Evolutionary conservation across 2,888 invertebrate genomes (phyloP).

Genomic region (Napeogenes sylphis): DNA sequence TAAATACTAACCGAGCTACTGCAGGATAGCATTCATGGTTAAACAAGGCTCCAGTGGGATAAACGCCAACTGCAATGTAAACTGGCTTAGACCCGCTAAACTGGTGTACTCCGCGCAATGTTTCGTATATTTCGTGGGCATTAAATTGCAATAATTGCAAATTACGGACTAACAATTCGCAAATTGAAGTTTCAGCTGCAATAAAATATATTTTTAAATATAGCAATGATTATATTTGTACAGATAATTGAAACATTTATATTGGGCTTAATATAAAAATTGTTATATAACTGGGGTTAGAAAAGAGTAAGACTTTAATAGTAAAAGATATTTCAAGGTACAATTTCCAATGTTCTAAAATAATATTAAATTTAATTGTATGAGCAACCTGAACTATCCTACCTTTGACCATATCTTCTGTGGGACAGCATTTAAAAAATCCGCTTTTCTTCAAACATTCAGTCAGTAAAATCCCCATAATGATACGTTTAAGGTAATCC

Average conservation of each 20-base stretch:
- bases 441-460: constrained; percentile 82
- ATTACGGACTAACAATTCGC: constrained; percentile 81
- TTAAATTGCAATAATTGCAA: constrained; percentile 90
- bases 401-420: constrained; percentile 49
- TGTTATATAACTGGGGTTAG: too few species aligned
- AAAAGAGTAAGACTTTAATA: too few species aligned
- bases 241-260: neutral
- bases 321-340: too few species aligned
- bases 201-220: constrained; percentile 22
- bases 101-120: constrained; percentile 72
- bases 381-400: constrained; percentile 11
- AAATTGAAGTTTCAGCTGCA: constrained; percentile 64
- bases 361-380: too few species aligned
- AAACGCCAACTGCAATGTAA: constrained; percentile 84
- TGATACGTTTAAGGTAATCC: constrained; percentile 85
- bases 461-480: constrained; percentile 87
- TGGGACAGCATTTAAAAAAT: constrained; percentile 76
- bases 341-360: too few species aligned
- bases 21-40: constrained; percentile 91
- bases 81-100: constrained; percentile 73
- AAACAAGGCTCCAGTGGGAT: constrained; percentile 86
- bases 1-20: constrained; percentile 79
- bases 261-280: too few species aligned
- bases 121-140: constrained; percentile 89
- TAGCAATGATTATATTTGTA: constrained; percentile 7